Conservation (phyloP, 2,113 vertebrate genomes). For the Misgurnus mizolepis region DNA sequence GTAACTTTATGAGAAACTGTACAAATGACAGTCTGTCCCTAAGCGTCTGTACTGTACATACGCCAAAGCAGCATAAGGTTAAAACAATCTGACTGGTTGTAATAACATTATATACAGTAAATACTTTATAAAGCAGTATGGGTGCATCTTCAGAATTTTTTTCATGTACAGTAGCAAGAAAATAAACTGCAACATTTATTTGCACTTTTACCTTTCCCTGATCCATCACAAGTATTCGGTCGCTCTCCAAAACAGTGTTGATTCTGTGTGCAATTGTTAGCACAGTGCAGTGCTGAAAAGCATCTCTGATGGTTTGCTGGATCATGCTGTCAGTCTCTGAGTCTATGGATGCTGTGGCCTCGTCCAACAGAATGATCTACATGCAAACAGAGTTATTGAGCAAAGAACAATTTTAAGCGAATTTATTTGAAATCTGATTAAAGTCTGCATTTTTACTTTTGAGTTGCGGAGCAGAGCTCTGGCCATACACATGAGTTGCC, state of each 20-base stretch:
- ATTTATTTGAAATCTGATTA: not conserved
- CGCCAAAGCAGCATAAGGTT: too few relatives aligned
- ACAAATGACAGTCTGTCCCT: too few relatives aligned
- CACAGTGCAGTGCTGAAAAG: slow-evolving; percentile 78
- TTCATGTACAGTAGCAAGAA: too few relatives aligned
- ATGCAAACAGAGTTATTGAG: not conserved
- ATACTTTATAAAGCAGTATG: too few relatives aligned
- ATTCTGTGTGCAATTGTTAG: slow-evolving; percentile 84
- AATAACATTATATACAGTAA: too few relatives aligned
- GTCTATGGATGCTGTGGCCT: slow-evolving; percentile 85
- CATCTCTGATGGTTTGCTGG: slow-evolving; percentile 79
- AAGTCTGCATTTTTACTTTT: slow-evolving; percentile 67
- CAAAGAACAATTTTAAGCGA: not conserved
- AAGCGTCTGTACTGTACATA: too few relatives aligned
- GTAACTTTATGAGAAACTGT: too few relatives aligned
- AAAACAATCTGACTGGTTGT: too few relatives aligned
- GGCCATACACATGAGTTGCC: slow-evolving; percentile 82
- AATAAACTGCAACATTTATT: not conserved
- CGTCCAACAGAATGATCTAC: slow-evolving; percentile 85
- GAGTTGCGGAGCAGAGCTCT: slow-evolving; percentile 79
- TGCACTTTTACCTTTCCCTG: slow-evolving; percentile 72
- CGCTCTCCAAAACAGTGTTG: slow-evolving; percentile 76
- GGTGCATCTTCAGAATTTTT: too few relatives aligned
- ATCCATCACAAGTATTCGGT: slow-evolving; percentile 83
- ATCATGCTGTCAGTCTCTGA: slow-evolving; percentile 80